Base-by-base conservation (phyloP, 2,797 vertebrate species). In the Hyperoplus immaculatus region DNA sequence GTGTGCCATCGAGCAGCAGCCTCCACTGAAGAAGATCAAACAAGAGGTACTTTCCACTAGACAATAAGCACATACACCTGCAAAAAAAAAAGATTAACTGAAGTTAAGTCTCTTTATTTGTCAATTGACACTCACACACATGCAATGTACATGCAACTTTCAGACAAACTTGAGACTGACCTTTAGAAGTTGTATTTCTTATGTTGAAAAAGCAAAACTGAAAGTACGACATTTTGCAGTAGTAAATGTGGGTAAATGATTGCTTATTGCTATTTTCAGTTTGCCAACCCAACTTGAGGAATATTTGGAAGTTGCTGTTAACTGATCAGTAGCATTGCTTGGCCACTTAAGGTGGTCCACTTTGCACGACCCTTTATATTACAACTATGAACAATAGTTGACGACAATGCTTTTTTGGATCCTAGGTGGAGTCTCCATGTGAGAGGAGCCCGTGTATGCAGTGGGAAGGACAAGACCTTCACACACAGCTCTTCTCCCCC, bases 11-110 rank as follows among this genome's bases (percentile, higher is more conserved):
- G 97, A 97, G 39, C 96, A 97, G 39, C 96, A 95, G 68, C 97
- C 97, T 85, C 94, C 97, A 57, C 91, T 98, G 77, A 99, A 99
- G 92, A 99, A 99, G 94, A 99, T 99, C 85, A 99, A 99, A 92
- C 97, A 98, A 94, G 98, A 99, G 97, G 98, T 99, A 94, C 91
- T 87, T 91, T 80, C 54, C 78, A 53, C 41, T 58, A 46, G 46
- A 29, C 38, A 65, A 70, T 6, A 53, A 36, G 9, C 56, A 72
- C 8, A 1, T 21, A 55, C 16, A 49, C 29, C 29, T 29, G 29
- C 57, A 36, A 42, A 16, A 38, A 59, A 12, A 16, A 58, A 29
- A 39, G 14, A 41, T 29, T 29, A 29, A 29, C 29, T 29, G 3
- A 29, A 29, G 29, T 29, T 29, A 29, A 29, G 29, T 29, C 29